phyloP scores from a whole-genome alignment of 2,113 vertebrate genomes.

The Gavia stellata region DNA sequence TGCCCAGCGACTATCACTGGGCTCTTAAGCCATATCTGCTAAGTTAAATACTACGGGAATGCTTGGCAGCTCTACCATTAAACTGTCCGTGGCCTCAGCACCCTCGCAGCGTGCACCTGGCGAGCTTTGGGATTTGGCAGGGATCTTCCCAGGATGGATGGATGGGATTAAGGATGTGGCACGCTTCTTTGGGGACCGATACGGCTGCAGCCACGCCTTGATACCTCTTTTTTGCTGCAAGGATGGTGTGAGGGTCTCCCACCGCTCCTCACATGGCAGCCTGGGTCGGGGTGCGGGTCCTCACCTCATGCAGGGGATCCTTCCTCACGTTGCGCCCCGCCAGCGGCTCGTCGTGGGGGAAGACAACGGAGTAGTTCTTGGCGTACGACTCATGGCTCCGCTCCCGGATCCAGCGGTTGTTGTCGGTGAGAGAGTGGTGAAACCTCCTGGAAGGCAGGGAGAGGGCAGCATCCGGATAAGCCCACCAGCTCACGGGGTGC shows the following conservation, averaged over 20 bases:
- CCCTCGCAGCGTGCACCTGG: fast-evolving
- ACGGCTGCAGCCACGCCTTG: fast-evolving
- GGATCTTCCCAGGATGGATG: no score
- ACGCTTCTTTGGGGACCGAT: fast-evolving
- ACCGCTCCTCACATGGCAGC: fast-evolving
- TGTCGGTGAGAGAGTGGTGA: conserved; percentile 81
- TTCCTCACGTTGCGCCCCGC: conserved; percentile 86
- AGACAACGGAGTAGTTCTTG: conserved; percentile 93
- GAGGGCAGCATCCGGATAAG: fast-evolving
- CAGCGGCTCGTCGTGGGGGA: conserved; percentile 91
- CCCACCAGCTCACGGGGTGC: fast-evolving
- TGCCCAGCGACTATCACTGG: not conserved
- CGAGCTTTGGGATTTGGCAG: fast-evolving
- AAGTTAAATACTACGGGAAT: not conserved
- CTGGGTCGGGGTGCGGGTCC: fast-evolving
- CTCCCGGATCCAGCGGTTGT: conserved; percentile 88
- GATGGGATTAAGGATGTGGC: not conserved
- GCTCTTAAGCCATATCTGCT: not conserved
- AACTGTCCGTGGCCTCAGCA: fast-evolving
- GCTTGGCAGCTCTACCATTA: not conserved
- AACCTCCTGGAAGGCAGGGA: conserved; percentile 79
- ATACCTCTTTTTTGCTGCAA: not conserved
- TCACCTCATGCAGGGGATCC: conserved; percentile 88
- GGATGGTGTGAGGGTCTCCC: not conserved
- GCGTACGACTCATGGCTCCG: conserved; percentile 95